These are phyloP conservation scores for Hycleus phaleratus DNA, from an alignment of 1,140 invertebrate genomes.

Conservation along the genomic window DNA sequence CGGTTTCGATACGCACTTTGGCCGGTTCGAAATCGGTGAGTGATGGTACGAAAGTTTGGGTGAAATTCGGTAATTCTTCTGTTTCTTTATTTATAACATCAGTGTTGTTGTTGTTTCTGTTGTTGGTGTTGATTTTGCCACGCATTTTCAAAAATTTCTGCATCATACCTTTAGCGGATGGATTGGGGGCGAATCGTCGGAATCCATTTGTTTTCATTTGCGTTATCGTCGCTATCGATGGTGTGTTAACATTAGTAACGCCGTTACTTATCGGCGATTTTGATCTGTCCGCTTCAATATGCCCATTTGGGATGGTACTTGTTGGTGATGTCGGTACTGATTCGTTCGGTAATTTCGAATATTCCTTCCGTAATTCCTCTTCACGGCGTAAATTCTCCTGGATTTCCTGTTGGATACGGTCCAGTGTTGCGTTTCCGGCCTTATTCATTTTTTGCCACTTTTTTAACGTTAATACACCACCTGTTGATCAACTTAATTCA, in stretches of 20 bases:
- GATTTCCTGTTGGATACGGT: constrained; percentile 39
- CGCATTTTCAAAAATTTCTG: constrained; percentile 38
- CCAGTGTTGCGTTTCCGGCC: constrained; percentile 30
- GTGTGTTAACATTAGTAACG: background rate
- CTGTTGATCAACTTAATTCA: constrained; percentile 13
- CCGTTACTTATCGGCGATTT: background rate
- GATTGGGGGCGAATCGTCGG: constrained; percentile 29
- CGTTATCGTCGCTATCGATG: constrained; percentile 1
- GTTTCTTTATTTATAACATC: background rate
- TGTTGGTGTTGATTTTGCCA: constrained; percentile 27
- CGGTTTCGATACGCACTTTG: constrained; percentile 27
- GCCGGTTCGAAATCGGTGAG: constrained; percentile 27
- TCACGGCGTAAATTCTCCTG: constrained; percentile 35
- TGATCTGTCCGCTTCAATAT: background rate
- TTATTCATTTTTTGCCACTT: constrained; percentile 20
- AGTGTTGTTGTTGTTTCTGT: background rate
- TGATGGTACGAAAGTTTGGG: constrained; percentile 4
- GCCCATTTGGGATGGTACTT: background rate
- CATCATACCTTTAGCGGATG: constrained; percentile 36
- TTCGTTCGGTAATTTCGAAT: background rate
- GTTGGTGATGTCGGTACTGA: background rate
- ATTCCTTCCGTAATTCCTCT: constrained; percentile 29
- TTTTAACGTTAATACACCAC: constrained; percentile 12
- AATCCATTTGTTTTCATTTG: background rate
- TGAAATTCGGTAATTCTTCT: background rate